Conservation (phyloP, 1,140 invertebrate species). For the Camponotus pennsylvanicus region DNA sequence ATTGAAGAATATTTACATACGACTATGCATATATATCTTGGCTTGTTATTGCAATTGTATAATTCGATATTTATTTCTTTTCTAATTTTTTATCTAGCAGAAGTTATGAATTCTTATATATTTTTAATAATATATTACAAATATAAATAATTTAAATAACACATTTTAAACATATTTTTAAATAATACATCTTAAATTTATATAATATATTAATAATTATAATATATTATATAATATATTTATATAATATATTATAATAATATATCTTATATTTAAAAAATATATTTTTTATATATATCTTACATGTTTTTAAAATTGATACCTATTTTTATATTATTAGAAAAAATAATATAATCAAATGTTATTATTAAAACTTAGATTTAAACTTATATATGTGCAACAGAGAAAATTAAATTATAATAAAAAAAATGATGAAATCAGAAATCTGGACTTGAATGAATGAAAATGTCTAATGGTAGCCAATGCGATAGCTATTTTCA, state of each 20-base stretch:
- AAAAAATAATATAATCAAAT: neutral
- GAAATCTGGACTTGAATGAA: neutral
- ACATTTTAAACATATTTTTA: too few relatives aligned
- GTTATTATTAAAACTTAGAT: conserved; percentile 3
- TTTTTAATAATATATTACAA: neutral
- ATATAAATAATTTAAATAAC: too few relatives aligned
- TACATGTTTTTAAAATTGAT: neutral
- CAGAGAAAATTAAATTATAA: neutral
- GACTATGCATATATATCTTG: neutral
- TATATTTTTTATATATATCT: neutral
- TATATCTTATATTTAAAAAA: too few relatives aligned
- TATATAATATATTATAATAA: too few relatives aligned
- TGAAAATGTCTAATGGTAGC: neutral
- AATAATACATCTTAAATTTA: too few relatives aligned
- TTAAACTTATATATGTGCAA: neutral
- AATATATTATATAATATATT: too few relatives aligned
- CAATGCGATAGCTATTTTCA: neutral
- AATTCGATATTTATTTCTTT: neutral
- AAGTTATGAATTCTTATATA: conserved; percentile 12
- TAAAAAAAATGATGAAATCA: neutral
- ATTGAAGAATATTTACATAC: conserved; percentile 17
- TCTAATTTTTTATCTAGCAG: neutral
- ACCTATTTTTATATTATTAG: neutral
- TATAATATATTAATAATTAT: too few relatives aligned
- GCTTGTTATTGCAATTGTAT: neutral